These are phyloP conservation scores for Oryzaephilus surinamensis DNA, from an alignment of 1,140 invertebrate genomes.

Conservation along the genomic window DNA sequence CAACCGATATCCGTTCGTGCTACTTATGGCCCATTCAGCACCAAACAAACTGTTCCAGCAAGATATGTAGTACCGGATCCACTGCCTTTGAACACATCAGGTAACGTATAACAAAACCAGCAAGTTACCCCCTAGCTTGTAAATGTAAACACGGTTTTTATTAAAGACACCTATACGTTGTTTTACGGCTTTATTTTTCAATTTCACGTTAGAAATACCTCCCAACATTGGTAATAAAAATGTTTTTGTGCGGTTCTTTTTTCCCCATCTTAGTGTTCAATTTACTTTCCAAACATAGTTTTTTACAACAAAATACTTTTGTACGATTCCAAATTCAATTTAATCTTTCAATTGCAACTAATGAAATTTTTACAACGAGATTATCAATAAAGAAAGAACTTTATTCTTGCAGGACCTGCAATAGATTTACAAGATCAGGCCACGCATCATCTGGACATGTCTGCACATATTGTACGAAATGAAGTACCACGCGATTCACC, in stretches of 20 bases:
- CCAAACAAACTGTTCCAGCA: constrained; percentile 85
- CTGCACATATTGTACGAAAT: constrained; percentile 78
- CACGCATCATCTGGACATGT: constrained; percentile 72
- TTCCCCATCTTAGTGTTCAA: too few species aligned
- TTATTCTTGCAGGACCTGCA: constrained; percentile 33
- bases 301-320: too few species aligned
- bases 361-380: too few species aligned
- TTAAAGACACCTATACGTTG: too few species aligned
- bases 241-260: too few species aligned
- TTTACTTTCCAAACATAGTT: too few species aligned
- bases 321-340: not conserved
- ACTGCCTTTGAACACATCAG: constrained; percentile 36
- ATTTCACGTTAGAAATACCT: too few species aligned
- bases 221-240: too few species aligned
- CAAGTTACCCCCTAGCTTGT: not conserved
- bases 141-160: too few species aligned
- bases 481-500: constrained; percentile 75
- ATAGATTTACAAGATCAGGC: constrained; percentile 57
- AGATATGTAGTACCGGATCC: constrained; percentile 76
- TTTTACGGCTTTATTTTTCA: too few species aligned
- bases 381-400: constrained; percentile 30
- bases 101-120: too few species aligned
- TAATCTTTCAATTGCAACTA: too few species aligned
- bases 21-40: constrained; percentile 85
- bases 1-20: constrained; percentile 77